These are phyloP conservation scores for Dryococelus australis DNA, from an alignment of 2,888 invertebrate genomes.

Conservation along the genomic window DNA sequence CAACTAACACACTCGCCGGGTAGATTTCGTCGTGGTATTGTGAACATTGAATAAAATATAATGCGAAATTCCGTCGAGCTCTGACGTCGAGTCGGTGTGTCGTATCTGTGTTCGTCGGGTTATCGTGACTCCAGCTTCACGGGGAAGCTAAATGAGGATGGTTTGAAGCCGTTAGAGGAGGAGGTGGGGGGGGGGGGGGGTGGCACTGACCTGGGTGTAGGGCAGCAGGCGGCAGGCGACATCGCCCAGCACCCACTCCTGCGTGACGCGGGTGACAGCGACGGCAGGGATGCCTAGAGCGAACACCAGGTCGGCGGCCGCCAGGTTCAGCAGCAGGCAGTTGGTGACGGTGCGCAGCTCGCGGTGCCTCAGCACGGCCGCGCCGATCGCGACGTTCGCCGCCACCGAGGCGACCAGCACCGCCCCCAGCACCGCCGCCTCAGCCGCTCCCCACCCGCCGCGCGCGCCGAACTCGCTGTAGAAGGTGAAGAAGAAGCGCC, in stretches of 20 bases:
- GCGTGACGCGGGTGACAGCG: slow-evolving; percentile 61
- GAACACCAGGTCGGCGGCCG: slow-evolving; percentile 70
- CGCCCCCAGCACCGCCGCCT: slow-evolving; percentile 59
- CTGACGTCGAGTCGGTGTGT: too few relatives aligned
- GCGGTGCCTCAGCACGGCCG: slow-evolving; percentile 60
- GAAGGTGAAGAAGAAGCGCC: slow-evolving; percentile 65
- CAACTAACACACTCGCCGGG: too few relatives aligned
- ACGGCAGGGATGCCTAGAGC: slow-evolving; percentile 64
- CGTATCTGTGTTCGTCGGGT: too few relatives aligned
- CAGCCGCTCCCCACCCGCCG: slow-evolving; percentile 55
- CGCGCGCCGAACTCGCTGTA: slow-evolving; percentile 63
- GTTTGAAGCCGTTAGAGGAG: too few relatives aligned
- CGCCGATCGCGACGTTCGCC: slow-evolving; percentile 62
- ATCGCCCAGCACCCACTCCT: slow-evolving; percentile 63
- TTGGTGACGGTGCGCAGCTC: slow-evolving; percentile 67
- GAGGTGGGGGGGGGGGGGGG: too few relatives aligned
- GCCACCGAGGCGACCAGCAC: slow-evolving; percentile 61
- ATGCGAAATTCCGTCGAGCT: too few relatives aligned
- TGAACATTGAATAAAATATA: too few relatives aligned
- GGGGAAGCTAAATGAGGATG: too few relatives aligned
- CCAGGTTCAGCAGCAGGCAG: slow-evolving; percentile 66
- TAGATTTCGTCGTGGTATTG: too few relatives aligned
- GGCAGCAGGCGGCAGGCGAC: slow-evolving; percentile 62
- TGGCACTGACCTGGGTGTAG: slow-evolving; percentile 61
- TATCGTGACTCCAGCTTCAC: too few relatives aligned